Base-by-base conservation (phyloP, 2,888 invertebrate species). In the Lasioglossum zephyrum region DNA sequence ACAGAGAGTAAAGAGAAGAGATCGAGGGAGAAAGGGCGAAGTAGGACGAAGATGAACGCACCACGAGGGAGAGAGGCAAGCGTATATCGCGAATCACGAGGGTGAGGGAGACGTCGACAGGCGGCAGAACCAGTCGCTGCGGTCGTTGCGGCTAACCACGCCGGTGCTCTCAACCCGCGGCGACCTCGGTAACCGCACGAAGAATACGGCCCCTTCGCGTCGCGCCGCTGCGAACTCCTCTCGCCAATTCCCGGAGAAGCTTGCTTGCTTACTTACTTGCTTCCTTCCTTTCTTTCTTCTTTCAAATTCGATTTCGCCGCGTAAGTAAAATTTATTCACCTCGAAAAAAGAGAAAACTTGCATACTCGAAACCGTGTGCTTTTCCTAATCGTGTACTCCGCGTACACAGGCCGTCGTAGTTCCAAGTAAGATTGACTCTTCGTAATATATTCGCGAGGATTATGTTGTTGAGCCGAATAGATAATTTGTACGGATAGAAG, bases 81-180 rank as follows among this genome's bases (percentile, higher is more conserved):
- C 66, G 73, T 79, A 87, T 72, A 63, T 79, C 53, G 80, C 69
- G 86, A 84, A 87, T 77, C 76, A 86, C 86, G 85, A 80, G 82
- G 83, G 79, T 57, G 90, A 92, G 91, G 82, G 90, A 92, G 90
- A 91, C 82, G 82, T 82, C 86, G 81, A 81, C 84, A 88, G 90
- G 88, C 90, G 91, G 89, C 88, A 87, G 93, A 93, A 93, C 92
- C 93, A 93, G 93, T 93, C 93, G 93, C 91, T 92, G 95, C 89
- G 95, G 95, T 95, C 91, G 89, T 87, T 92, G 94, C 92, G 94
- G 95, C 91, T 93, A 95, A 94, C 95, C 95, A 91, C 94, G 91
- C 93, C 93, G 94, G 92, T 94, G 94, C 93, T 94, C 94, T 95
- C 94, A 94, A 94, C 94, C 92, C 91, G 91, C 90, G 94, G 93